Evolutionary conservation across 1,140 invertebrate genomes (phyloP).

Genomic region (Drosophila bocqueti): DNA sequence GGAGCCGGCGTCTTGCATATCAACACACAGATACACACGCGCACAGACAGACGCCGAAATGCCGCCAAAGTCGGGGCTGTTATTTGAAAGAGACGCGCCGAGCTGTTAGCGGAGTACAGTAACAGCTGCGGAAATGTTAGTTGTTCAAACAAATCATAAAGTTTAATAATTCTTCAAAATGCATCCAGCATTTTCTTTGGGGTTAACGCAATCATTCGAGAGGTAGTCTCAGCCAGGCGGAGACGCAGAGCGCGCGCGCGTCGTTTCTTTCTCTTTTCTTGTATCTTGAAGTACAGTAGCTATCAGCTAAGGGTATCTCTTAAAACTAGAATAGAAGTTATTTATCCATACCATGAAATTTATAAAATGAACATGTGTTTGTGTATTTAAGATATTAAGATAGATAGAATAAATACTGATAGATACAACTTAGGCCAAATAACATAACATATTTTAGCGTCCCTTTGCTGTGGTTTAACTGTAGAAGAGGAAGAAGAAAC

Average conservation of each 20-base stretch:
- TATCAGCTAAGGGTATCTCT: not conserved
- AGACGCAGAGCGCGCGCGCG: slow-evolving; percentile 8
- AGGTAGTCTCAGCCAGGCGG: not conserved
- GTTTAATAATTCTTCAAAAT: not conserved
- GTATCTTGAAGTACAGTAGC: slow-evolving; percentile 4
- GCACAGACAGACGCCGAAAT: slow-evolving; percentile 22
- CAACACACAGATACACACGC: slow-evolving; percentile 29
- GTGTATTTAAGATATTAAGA: not conserved
- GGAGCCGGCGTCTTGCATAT: slow-evolving; percentile 14
- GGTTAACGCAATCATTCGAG: slow-evolving; percentile 4
- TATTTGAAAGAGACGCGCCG: slow-evolving; percentile 1
- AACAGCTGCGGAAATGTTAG: slow-evolving; percentile 8
- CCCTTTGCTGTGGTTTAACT: not conserved
- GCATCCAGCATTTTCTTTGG: not conserved
- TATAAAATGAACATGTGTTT: no score
- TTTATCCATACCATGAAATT: no score
- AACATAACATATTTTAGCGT: no score
- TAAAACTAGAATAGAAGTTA: no score
- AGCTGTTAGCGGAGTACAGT: slow-evolving; percentile 24
- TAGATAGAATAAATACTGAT: no score
- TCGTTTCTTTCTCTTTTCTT: slow-evolving; percentile 3
- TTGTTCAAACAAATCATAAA: not conserved
- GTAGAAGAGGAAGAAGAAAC: not conserved
- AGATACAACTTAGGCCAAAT: no score
- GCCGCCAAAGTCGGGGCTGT: slow-evolving; percentile 54